Evolutionary conservation across 2,888 invertebrate species (phyloP).

Genomic region (Lissocephala sabroskyi): DNA sequence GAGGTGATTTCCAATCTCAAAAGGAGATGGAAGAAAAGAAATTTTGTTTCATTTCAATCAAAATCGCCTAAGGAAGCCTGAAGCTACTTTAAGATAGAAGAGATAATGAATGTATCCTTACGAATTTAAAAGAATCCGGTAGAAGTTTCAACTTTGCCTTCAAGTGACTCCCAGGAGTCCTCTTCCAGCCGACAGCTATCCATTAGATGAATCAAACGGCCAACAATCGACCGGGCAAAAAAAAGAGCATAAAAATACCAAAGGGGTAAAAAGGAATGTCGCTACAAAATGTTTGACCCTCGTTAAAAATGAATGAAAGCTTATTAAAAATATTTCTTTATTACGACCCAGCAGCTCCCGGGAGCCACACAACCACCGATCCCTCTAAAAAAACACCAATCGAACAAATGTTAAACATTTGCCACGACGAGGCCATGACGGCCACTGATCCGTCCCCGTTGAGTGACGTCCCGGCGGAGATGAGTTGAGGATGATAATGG

Average conservation of each 20-base stretch:
- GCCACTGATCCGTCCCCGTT: conserved; percentile 37
- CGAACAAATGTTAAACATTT: conserved; percentile 65
- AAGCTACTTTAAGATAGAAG: too few relatives aligned
- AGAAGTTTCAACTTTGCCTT: too few relatives aligned
- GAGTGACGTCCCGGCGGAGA: too few relatives aligned
- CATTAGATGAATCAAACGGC: conserved; percentile 56
- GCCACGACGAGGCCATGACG: conserved; percentile 64
- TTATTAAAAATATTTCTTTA: conserved; percentile 66
- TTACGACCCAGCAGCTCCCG: too few relatives aligned
- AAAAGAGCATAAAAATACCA: conserved; percentile 18
- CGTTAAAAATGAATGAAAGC: conserved; percentile 65
- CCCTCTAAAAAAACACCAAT: conserved; percentile 37
- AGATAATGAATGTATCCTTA: too few relatives aligned
- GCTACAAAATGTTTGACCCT: conserved; percentile 55
- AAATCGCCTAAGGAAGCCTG: too few relatives aligned
- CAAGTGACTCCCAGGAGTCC: conserved; percentile 40
- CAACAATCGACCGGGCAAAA: conserved; percentile 17
- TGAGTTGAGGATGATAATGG: conserved; percentile 44
- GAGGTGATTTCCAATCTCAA: too few relatives aligned
- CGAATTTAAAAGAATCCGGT: too few relatives aligned
- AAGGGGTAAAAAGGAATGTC: conserved; percentile 38
- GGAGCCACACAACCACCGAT: conserved; percentile 5
- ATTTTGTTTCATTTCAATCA: too few relatives aligned
- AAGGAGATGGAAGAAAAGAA: too few relatives aligned
- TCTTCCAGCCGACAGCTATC: conserved; percentile 30